phyloP scores from a whole-genome alignment of 2,113 vertebrate species.

The Nannobrachium achirus region DNA sequence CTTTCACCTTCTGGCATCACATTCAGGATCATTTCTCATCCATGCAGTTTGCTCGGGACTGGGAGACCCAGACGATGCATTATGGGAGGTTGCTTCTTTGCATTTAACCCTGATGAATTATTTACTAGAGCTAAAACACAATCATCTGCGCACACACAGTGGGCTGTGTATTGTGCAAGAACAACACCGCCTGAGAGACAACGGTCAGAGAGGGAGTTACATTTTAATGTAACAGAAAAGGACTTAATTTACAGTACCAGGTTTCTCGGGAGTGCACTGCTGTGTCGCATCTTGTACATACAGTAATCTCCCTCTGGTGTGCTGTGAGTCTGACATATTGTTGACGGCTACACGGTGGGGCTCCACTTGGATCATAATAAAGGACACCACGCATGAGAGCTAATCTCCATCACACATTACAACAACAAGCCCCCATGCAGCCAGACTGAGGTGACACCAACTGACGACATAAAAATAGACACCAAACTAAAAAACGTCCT shows the following conservation, averaged over 20 bases:
- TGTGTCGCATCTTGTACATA: constrained; percentile 48
- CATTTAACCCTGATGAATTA: constrained; percentile 68
- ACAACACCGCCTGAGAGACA: constrained; percentile 47
- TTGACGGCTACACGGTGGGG: constrained; percentile 55
- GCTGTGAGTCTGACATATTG: constrained; percentile 52
- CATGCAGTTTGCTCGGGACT: constrained; percentile 30
- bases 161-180: constrained; percentile 21
- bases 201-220: constrained; percentile 32
- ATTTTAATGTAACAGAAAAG: constrained; percentile 35
- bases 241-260: constrained; percentile 26
- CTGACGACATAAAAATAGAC: constrained; percentile 44
- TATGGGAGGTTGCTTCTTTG: constrained; percentile 55
- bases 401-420: constrained; percentile 42
- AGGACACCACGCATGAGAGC: constrained; percentile 46
- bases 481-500: constrained; percentile 46
- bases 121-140: constrained; percentile 60
- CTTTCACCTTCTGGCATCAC: constrained; percentile 60
- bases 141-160: constrained; percentile 46
- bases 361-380: constrained; percentile 42
- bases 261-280: constrained; percentile 50
- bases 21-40: constrained; percentile 61
- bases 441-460: constrained; percentile 28
- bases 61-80: constrained; percentile 52
- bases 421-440: constrained; percentile 27
- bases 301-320: constrained; percentile 41